These are phyloP conservation scores for Pollenia angustigena DNA, from an alignment of 2,888 invertebrate species.

Conservation along the genomic window DNA sequence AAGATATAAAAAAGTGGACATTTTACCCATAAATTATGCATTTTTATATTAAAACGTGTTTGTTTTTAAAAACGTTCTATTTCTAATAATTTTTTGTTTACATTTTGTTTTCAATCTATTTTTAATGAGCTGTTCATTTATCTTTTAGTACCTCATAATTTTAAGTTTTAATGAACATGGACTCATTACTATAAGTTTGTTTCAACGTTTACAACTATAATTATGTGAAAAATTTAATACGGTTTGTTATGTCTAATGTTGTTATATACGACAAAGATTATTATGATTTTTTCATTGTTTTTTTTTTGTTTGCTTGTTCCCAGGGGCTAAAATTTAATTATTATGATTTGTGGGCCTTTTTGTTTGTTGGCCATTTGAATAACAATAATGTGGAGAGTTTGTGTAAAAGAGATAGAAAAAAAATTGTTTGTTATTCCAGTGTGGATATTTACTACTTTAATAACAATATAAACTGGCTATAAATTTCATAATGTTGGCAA, in stretches of 20 bases:
- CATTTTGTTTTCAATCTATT: not conserved
- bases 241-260: slow-evolving; percentile 14
- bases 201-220: slow-evolving; percentile 9
- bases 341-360: slow-evolving; percentile 64
- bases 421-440: not conserved
- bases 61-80: too few relatives aligned
- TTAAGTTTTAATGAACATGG: slow-evolving; percentile 4
- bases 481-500: slow-evolving; percentile 61
- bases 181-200: not conserved
- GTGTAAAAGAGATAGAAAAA: not conserved
- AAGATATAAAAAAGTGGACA: too few relatives aligned
- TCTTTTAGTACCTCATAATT: not conserved
- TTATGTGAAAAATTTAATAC: slow-evolving; percentile 21
- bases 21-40: too few relatives aligned
- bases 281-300: not conserved
- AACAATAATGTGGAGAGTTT: not conserved
- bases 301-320: slow-evolving; percentile 22
- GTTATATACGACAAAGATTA: too few relatives aligned
- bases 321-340: slow-evolving; percentile 51
- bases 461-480: slow-evolving; percentile 63
- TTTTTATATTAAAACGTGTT: too few relatives aligned
- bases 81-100: too few relatives aligned
- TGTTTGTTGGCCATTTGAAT: slow-evolving; percentile 23
- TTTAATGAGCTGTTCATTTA: slow-evolving; percentile 28
- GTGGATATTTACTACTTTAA: slow-evolving; percentile 56